Evolutionary conservation across 2,113 vertebrate species (phyloP).

Genomic region (Syrrhaptes paradoxus): DNA sequence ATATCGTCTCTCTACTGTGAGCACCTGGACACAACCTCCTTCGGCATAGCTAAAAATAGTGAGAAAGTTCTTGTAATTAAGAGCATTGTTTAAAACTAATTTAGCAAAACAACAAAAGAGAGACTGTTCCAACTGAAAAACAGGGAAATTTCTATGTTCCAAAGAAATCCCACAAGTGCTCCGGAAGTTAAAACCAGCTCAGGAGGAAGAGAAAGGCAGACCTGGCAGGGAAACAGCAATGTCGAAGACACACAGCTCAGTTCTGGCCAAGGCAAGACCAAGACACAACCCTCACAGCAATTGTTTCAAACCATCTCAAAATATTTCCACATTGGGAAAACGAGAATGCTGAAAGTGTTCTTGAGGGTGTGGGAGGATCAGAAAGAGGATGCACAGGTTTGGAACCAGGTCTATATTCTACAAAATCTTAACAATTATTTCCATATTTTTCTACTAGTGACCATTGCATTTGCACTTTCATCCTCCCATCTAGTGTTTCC

Average conservation of each 20-base stretch:
- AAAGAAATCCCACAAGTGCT: background rate
- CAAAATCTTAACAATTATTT: background rate
- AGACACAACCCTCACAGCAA: background rate
- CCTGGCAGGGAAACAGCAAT: background rate
- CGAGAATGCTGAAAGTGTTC: accelerated
- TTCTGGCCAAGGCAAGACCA: background rate
- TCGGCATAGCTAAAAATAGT: background rate
- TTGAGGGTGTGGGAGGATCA: background rate
- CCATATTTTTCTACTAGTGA: background rate
- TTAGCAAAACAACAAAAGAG: background rate
- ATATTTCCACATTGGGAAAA: background rate
- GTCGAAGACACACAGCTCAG: background rate
- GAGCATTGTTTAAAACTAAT: background rate
- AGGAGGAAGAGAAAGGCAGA: background rate
- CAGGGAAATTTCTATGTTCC: background rate
- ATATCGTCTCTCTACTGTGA: background rate
- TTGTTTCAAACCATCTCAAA: background rate
- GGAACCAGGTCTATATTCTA: background rate
- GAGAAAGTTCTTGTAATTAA: background rate
- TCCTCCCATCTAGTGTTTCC: background rate
- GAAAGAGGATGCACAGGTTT: background rate
- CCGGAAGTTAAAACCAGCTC: background rate
- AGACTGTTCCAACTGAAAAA: background rate
- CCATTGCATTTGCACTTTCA: accelerated
- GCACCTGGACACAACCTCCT: background rate